phyloP scores from a whole-genome alignment of 1,140 invertebrate species.

The Argopecten irradians region DNA sequence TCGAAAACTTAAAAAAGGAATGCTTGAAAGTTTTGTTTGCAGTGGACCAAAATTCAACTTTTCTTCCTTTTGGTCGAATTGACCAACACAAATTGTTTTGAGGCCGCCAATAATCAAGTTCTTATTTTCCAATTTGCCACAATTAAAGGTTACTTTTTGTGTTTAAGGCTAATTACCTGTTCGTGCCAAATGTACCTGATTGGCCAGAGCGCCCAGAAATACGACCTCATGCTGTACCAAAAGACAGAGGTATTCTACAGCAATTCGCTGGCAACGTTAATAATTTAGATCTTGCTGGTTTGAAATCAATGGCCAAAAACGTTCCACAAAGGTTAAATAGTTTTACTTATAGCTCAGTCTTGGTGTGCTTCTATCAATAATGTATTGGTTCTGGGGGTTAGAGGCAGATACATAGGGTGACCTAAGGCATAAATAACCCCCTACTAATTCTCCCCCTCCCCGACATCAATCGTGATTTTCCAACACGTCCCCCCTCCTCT shows the following conservation, averaged over 20 bases:
- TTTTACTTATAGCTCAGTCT: background rate
- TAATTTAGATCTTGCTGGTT: slow-evolving; percentile 11
- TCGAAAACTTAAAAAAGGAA: no score
- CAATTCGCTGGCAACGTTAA: background rate
- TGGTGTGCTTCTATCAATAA: background rate
- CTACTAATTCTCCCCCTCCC: background rate
- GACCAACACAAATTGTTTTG: background rate
- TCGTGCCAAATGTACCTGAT: background rate
- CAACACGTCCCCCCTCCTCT: background rate
- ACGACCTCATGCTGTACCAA: background rate
- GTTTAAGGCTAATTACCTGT: background rate
- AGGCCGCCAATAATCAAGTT: background rate
- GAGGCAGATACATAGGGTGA: background rate
- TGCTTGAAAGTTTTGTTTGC: no score
- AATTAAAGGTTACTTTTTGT: background rate
- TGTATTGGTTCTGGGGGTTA: background rate
- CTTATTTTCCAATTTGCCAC: background rate
- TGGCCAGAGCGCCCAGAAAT: background rate
- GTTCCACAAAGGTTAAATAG: slow-evolving; percentile 1
- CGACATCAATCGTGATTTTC: background rate
- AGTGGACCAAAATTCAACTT: no score
- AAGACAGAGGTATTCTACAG: background rate
- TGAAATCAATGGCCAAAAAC: slow-evolving; percentile 17
- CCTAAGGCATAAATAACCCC: background rate
- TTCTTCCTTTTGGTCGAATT: background rate